A percentile compares a stretch with the other conserved stretches of the same genome.
phyloP scores from a whole-genome alignment of 1,140 invertebrate genomes.

The Hyphantria cunea region DNA sequence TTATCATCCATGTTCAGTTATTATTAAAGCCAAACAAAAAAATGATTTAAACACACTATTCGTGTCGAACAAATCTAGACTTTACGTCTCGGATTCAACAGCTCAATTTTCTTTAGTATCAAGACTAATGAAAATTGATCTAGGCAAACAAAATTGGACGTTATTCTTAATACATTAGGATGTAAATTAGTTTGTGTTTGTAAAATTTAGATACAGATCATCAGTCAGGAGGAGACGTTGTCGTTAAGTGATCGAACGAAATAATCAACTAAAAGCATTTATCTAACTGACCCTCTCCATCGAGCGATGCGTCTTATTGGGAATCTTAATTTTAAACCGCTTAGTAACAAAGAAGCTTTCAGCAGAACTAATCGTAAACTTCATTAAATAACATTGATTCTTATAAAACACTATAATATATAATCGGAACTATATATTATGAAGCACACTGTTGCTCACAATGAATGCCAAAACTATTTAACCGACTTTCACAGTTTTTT shows the following conservation, averaged over 20 bases:
- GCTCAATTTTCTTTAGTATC: too few relatives aligned
- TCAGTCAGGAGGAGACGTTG: constrained; percentile 32
- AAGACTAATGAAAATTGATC: too few relatives aligned
- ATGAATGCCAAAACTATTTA: too few relatives aligned
- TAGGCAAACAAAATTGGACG: too few relatives aligned
- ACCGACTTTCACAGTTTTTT: too few relatives aligned
- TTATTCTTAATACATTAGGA: not conserved
- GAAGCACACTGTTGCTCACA: too few relatives aligned
- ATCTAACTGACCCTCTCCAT: constrained; percentile 28
- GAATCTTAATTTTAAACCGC: constrained; percentile 1
- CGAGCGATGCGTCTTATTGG: constrained; percentile 3
- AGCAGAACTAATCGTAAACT: too few relatives aligned
- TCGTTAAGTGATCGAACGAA: constrained; percentile 37
- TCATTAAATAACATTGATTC: too few relatives aligned
- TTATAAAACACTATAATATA: too few relatives aligned
- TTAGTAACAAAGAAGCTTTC: not conserved
- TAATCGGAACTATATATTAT: too few relatives aligned
- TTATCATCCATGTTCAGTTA: not conserved
- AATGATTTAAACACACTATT: constrained; percentile 1
- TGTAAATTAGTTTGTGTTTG: constrained; percentile 7
- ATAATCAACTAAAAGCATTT: constrained; percentile 40
- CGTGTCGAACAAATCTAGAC: too few relatives aligned
- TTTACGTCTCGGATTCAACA: too few relatives aligned
- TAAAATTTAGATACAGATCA: constrained; percentile 20
- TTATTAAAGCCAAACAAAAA: constrained; percentile 9